These are phyloP conservation scores for Spea bombifrons DNA, from an alignment of 2,113 vertebrate species.

Conservation along the genomic window DNA sequence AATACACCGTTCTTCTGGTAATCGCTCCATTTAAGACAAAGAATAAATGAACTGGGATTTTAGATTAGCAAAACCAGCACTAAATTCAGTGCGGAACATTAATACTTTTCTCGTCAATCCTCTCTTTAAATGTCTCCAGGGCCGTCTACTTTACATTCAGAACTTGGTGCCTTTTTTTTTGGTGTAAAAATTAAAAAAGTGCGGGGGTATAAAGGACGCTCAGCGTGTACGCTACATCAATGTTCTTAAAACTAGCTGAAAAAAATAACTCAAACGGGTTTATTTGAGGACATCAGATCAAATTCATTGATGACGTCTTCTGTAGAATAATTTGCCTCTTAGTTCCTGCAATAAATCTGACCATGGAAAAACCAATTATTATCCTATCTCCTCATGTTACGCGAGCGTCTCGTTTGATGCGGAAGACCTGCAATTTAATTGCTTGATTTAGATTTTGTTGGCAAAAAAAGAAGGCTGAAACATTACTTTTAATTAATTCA, in stretches of 20 bases:
- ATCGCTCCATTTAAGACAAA: no score
- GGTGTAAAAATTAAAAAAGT: not conserved
- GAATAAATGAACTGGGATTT: no score
- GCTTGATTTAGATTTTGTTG: slow-evolving; percentile 71
- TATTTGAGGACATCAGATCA: slow-evolving; percentile 49
- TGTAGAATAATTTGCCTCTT: slow-evolving; percentile 54
- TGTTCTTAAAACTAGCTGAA: not conserved
- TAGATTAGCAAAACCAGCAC: no score
- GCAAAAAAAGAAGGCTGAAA: slow-evolving; percentile 63
- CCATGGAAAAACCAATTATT: slow-evolving; percentile 61
- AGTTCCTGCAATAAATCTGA: slow-evolving; percentile 62
- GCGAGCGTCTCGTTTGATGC: slow-evolving; percentile 61
- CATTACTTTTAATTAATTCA: slow-evolving; percentile 75
- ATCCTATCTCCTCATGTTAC: slow-evolving; percentile 60
- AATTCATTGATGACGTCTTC: slow-evolving; percentile 61
- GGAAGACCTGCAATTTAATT: slow-evolving; percentile 73
- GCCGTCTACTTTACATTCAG: not conserved
- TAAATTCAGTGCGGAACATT: no score
- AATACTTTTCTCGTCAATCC: not conserved
- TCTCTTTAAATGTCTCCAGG: slow-evolving; percentile 1
- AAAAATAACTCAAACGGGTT: slow-evolving; percentile 6
- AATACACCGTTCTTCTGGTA: no score
- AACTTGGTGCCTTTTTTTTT: not conserved
- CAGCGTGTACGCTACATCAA: not conserved
- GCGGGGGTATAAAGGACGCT: not conserved